A percentile compares a stretch with the other conserved stretches of the same genome.
Conservation (phyloP, 2,888 invertebrate genomes). For the Lycophotia porphyrea region DNA sequence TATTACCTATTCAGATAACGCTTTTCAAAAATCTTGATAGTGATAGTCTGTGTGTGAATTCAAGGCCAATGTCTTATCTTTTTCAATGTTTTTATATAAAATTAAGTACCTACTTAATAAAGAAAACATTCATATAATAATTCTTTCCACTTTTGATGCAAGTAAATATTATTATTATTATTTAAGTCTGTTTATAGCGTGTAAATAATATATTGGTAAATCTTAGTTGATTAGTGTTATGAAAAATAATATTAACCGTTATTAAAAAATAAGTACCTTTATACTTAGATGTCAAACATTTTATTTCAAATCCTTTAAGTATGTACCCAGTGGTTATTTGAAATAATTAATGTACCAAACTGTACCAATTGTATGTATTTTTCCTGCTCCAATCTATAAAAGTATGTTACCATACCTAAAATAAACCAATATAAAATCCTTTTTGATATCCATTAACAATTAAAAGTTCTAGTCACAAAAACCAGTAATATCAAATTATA, state of each 20-base stretch:
- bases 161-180: neutral
- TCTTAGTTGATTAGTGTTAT: neutral
- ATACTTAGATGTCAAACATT: neutral
- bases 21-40: neutral
- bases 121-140: neutral
- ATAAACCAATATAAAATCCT: neutral
- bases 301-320: neutral
- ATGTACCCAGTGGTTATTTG: neutral
- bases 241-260: neutral
- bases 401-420: neutral
- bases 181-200: neutral
- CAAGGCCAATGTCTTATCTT: neutral
- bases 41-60: neutral
- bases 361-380: constrained; percentile 3
- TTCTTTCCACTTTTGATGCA: neutral
- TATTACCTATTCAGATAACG: too few species aligned
- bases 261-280: neutral
- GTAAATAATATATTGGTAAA: neutral
- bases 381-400: neutral
- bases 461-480: neutral
- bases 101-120: neutral
- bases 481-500: neutral
- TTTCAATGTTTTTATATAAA: neutral
- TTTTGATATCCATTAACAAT: neutral
- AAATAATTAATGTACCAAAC: neutral